Evolutionary conservation across 1,140 invertebrate species (phyloP).

Genomic region (Aphidius gifuensis): DNA sequence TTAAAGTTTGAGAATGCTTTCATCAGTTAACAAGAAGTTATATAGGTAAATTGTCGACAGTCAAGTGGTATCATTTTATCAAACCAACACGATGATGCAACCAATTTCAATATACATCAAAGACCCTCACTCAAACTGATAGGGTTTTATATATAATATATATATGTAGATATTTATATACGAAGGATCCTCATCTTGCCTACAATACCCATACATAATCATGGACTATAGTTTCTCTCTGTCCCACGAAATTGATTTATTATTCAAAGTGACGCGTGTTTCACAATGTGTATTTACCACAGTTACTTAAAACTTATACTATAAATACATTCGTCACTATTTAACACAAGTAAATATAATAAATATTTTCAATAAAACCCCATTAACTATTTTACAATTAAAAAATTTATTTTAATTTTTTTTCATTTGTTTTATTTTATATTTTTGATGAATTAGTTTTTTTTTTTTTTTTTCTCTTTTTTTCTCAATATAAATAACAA

Average conservation of each 20-base stretch:
- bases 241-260: slow-evolving; percentile 56
- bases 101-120: slow-evolving; percentile 30
- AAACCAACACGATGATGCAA: neutral
- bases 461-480: no score
- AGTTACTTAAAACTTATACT: neutral
- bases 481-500: no score
- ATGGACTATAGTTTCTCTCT: slow-evolving; percentile 45
- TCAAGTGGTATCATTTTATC: no score
- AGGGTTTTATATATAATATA: slow-evolving; percentile 9
- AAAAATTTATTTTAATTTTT: no score
- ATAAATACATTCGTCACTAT: neutral
- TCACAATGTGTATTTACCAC: slow-evolving; percentile 56
- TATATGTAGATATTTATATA: neutral
- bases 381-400: no score
- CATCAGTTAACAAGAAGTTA: no score
- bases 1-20: no score
- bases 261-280: slow-evolving; percentile 57
- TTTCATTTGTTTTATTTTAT: no score
- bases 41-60: no score
- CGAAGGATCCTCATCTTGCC: slow-evolving; percentile 25
- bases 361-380: no score
- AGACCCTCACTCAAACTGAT: slow-evolving; percentile 19
- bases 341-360: neutral
- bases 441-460: no score
- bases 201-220: slow-evolving; percentile 53